Evolutionary conservation across 2,797 vertebrate genomes (phyloP).

Genomic region (Gallirallus australis): DNA sequence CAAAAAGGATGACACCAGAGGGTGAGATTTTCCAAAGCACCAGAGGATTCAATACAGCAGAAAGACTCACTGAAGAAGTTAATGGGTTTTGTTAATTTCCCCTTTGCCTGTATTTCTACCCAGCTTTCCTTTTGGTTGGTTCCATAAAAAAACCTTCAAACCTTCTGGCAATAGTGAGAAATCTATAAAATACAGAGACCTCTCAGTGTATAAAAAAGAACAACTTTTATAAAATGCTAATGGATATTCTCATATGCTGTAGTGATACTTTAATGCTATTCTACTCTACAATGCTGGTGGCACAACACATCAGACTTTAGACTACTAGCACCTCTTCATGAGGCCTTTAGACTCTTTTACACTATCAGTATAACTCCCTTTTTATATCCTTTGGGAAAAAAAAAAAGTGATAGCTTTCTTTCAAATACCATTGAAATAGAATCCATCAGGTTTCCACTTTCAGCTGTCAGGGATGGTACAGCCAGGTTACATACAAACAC

Average conservation of each 20-base stretch:
- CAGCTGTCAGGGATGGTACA: not conserved
- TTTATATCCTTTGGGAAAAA: not conserved
- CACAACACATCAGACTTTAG: not conserved
- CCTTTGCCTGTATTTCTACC: not conserved
- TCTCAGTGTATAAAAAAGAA: not conserved
- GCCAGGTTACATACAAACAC: not conserved
- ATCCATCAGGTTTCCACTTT: not conserved
- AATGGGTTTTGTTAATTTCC: conserved; percentile 45
- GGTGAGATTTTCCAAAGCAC: conserved; percentile 5
- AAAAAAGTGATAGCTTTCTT: not conserved
- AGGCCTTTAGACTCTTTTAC: not conserved
- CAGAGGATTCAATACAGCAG: conserved; percentile 5
- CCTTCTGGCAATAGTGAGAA: not conserved
- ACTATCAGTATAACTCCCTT: not conserved
- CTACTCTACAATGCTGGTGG: not conserved
- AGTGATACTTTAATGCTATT: not conserved
- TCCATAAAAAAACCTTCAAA: too few species aligned
- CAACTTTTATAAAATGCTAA: conserved; percentile 2
- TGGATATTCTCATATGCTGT: not conserved
- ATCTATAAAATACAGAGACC: not conserved
- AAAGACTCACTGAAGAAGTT: not conserved
- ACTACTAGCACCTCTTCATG: not conserved
- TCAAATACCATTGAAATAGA: not conserved
- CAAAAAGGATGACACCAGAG: not conserved
- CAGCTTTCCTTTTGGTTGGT: not conserved